Base-by-base conservation (phyloP, 2,888 invertebrate genomes). In the Euzophera pinguis region DNA sequence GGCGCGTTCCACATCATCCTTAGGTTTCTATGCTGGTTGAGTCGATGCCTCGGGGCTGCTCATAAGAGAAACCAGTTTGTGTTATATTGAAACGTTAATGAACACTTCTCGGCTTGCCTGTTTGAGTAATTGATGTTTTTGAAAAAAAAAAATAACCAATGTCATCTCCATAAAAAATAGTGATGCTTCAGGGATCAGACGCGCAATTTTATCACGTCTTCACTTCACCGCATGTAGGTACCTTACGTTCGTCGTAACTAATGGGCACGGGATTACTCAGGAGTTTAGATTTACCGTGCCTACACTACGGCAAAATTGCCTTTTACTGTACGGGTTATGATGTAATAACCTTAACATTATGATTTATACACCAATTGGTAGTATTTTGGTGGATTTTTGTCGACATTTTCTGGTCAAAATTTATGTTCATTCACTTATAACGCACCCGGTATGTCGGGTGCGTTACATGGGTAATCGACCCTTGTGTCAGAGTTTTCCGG, bases 271-370 rank as follows among this genome's bases (percentile, higher is more conserved):
- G 43, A 51, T 51, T 51, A 51, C 43, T 35, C 34, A 42, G 50
- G 35, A 38, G 38, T 12, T 51, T 51, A 51, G 50, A 51, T 51
- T 51, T 51, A 51, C 42, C 43, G 14, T 10, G 48, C 35, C 51
- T 37, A 39, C 16, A 51, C 50, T 34, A 13, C n/a, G 22, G 35
- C 34, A 27, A 43, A 51, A 51, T 51, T 43, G 37, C 35, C 51
- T 41, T 51, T 27, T 47, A 37, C 38, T 27, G 39, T 7, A 13
- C 12, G 22, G 48, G 48, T 22, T 38, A 39, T 50, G 32, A 45
- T 14, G 32, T 45, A 13, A 45, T 45, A 34, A 29, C 45, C 1
- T 45, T n/a, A n/a, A 45, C 9, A 32, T 45, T 45, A 29, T 45
- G 43, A 45, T 13, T 45, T 32, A 43, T 43, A 29, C 8, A 9